A percentile compares a stretch with the other conserved stretches of the same genome.
Conservation (phyloP, 2,113 vertebrate genomes). For the Rattus rattus region DNA sequence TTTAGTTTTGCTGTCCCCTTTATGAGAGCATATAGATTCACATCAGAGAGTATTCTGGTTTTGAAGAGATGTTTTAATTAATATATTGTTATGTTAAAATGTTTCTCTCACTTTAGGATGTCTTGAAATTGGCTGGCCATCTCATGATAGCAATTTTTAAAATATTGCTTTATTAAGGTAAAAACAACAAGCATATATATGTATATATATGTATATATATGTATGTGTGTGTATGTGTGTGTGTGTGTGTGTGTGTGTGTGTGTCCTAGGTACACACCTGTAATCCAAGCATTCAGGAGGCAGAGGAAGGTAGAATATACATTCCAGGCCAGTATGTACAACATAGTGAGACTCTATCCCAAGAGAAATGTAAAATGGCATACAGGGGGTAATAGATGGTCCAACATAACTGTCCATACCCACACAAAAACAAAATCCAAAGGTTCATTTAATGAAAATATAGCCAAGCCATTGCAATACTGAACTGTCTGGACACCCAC, state of each 20-base stretch:
- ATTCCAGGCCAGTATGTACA: too few relatives aligned
- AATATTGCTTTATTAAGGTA: not conserved
- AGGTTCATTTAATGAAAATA: not conserved
- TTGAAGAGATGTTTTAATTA: slow-evolving; percentile 34
- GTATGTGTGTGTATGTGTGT: too few relatives aligned
- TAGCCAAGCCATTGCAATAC: not conserved
- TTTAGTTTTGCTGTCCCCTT: slow-evolving; percentile 51
- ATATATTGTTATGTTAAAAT: not conserved
- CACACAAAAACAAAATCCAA: not conserved
- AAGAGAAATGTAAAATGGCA: not conserved
- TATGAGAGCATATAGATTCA: not conserved
- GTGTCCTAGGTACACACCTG: too few relatives aligned
- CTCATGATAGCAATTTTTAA: not conserved
- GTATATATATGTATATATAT: too few relatives aligned
- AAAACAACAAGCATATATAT: not conserved
- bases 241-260: too few relatives aligned
- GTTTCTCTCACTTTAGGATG: not conserved
- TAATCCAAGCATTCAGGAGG: not conserved
- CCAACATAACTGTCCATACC: not conserved
- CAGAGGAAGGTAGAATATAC: not conserved
- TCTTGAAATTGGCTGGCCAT: not conserved
- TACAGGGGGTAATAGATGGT: not conserved
- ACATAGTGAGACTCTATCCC: not conserved
- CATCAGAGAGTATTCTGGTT: not conserved
- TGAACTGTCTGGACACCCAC: not conserved